phyloP scores from a whole-genome alignment of 1,140 invertebrate genomes.

The Coptotermes formosanus region DNA sequence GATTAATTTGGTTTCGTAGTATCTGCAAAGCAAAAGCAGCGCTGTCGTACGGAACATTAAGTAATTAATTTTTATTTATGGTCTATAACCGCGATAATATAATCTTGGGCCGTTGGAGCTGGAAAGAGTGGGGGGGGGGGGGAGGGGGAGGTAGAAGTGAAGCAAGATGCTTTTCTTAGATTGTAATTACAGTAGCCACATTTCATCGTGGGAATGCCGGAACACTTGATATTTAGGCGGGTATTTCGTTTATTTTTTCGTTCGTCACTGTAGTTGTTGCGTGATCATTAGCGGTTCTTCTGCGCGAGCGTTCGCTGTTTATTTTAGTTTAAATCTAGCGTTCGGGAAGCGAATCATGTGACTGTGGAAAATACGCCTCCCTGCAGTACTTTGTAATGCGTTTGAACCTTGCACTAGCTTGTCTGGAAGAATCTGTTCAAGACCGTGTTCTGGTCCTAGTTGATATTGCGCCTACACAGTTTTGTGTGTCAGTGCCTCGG shows the following conservation, averaged over 20 bases:
- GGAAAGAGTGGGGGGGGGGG: background rate
- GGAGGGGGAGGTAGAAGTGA: background rate
- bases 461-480: too few species aligned
- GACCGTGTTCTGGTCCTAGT: too few species aligned
- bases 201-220: background rate
- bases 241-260: background rate
- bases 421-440: too few species aligned
- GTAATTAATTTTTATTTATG: conserved; percentile 16
- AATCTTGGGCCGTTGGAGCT: background rate
- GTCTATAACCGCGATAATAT: background rate
- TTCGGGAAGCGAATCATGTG: background rate
- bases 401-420: too few species aligned
- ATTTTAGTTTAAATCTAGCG: background rate
- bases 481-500: too few species aligned
- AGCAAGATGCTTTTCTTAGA: background rate
- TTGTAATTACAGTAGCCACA: background rate
- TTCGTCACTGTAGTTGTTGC: too few species aligned
- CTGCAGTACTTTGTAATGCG: too few species aligned
- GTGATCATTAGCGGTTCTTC: background rate
- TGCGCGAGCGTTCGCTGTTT: background rate
- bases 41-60: background rate
- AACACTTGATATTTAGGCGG: background rate
- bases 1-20: background rate
- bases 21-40: background rate
- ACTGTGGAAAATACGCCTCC: background rate